Evolutionary conservation across 2,797 vertebrate species (phyloP).

Genomic region (Ibycter americanus): DNA sequence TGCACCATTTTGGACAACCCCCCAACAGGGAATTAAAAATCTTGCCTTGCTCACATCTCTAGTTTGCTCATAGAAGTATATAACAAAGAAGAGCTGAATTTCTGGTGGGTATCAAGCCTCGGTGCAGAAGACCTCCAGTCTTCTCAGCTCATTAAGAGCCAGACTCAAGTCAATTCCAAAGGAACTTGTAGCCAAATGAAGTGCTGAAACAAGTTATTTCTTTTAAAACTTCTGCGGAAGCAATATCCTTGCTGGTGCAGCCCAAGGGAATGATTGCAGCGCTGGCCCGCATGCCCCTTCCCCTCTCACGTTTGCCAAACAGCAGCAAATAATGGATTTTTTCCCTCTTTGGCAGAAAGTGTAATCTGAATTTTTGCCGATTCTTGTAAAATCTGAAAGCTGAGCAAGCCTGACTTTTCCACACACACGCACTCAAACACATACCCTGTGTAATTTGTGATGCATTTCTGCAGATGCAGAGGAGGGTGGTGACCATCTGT

Average conservation of each 20-base stretch:
- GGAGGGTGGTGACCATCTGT: background rate
- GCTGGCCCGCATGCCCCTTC: background rate
- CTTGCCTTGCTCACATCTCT: background rate
- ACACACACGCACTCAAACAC: background rate
- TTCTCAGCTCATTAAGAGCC: constrained; percentile 38
- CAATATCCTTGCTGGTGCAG: background rate
- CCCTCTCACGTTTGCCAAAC: background rate
- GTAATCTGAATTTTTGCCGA: background rate
- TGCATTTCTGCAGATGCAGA: background rate
- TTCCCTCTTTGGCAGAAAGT: background rate
- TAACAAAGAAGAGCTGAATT: background rate
- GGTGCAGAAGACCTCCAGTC: background rate
- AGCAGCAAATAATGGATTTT: background rate
- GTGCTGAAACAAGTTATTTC: constrained; percentile 27
- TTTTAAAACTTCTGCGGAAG: background rate
- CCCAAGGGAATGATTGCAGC: background rate
- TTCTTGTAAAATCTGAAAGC: background rate
- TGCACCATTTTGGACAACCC: background rate
- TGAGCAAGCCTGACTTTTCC: background rate
- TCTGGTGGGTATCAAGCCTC: background rate
- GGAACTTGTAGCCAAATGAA: constrained; percentile 26
- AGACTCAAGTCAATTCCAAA: background rate
- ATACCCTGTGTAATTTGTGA: background rate
- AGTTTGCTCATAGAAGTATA: background rate
- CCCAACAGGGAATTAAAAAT: background rate